phyloP scores from a whole-genome alignment of 2,113 vertebrate genomes.

The Pelobates fuscus region DNA sequence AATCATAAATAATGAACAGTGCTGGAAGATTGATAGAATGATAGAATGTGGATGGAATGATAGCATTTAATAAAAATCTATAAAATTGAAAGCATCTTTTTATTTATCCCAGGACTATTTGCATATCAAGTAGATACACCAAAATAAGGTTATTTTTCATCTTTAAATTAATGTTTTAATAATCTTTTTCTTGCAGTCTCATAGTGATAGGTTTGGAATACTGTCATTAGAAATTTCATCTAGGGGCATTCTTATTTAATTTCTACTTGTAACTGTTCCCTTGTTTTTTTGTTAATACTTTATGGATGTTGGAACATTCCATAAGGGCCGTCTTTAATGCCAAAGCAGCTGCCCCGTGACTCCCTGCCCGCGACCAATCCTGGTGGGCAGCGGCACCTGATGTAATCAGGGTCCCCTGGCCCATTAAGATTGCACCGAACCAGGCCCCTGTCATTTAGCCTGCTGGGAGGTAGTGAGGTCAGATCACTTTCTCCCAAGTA shows the following conservation, averaged over 20 bases:
- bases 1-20: not conserved
- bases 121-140: not conserved
- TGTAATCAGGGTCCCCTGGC: too few relatives aligned
- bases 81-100: not conserved
- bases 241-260: not conserved
- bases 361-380: too few relatives aligned
- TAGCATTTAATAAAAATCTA: not conserved
- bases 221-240: not conserved
- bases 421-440: too few relatives aligned
- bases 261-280: too few relatives aligned
- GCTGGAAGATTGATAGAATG: not conserved
- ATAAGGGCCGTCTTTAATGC: too few relatives aligned
- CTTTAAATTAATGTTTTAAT: not conserved
- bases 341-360: too few relatives aligned
- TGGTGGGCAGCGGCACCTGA: too few relatives aligned
- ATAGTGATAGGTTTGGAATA: not conserved
- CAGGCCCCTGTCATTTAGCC: too few relatives aligned
- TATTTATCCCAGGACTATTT: not conserved
- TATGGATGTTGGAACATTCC: too few relatives aligned
- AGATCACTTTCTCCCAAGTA: too few relatives aligned
- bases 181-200: not conserved
- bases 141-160: not conserved
- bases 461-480: too few relatives aligned
- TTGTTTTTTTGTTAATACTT: too few relatives aligned
- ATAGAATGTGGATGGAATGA: not conserved